A percentile compares a stretch with the other conserved stretches of the same genome.
phyloP scores from a whole-genome alignment of 2,113 vertebrate species.

The Castor canadensis region DNA sequence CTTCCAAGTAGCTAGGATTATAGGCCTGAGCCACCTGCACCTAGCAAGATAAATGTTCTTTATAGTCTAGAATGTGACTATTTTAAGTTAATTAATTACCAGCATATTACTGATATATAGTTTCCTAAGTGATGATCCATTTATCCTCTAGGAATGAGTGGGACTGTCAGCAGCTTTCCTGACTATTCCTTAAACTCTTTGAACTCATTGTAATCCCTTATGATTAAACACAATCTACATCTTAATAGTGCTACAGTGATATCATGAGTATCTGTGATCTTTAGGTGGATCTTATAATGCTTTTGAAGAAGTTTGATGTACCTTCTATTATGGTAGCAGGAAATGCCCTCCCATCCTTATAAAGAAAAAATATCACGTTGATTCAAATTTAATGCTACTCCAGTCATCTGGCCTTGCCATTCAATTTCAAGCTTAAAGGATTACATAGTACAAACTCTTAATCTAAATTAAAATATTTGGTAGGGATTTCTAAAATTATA shows the following conservation, averaged over 20 bases:
- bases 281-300: neutral
- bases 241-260: neutral
- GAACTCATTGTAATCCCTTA: neutral
- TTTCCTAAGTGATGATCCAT: neutral
- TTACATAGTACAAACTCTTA: neutral
- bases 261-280: neutral
- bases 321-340: neutral
- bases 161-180: neutral
- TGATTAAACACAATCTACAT: neutral
- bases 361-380: neutral
- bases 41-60: neutral
- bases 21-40: too few species aligned
- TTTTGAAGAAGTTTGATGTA: neutral
- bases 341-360: neutral
- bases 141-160: neutral
- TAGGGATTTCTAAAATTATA: neutral
- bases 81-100: neutral
- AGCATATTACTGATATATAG: neutral
- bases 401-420: neutral
- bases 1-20: too few species aligned
- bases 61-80: neutral
- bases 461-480: neutral
- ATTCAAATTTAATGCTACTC: neutral
- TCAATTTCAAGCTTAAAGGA: slow-evolving; percentile 1
- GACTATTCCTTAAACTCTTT: neutral